These are phyloP conservation scores for Tiliqua scincoides DNA, from an alignment of 2,113 vertebrate genomes.

Conservation along the genomic window DNA sequence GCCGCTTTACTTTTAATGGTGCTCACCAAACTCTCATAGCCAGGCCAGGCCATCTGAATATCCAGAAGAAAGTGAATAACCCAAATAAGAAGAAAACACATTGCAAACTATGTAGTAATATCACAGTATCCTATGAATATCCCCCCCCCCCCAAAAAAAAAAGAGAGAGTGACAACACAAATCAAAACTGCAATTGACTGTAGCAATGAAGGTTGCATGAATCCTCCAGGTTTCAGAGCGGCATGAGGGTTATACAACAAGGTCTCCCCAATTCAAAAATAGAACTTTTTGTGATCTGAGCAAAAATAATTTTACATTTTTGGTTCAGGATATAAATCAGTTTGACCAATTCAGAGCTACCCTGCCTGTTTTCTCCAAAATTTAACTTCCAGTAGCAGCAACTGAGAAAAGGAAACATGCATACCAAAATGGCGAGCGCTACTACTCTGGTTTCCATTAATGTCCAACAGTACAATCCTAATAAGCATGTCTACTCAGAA, in stretches of 20 bases:
- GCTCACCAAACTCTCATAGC: background rate
- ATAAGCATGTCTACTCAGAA: too few species aligned
- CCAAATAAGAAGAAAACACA: background rate
- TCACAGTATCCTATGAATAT: background rate
- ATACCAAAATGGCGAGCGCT: too few species aligned
- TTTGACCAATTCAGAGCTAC: background rate
- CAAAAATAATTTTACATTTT: background rate
- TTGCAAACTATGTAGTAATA: background rate
- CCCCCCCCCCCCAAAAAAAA: background rate
- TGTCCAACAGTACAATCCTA: too few species aligned
- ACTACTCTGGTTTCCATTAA: too few species aligned
- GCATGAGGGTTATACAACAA: background rate
- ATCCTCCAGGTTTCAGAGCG: background rate
- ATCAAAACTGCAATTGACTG: background rate
- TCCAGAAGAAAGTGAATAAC: background rate
- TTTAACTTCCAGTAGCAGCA: fast-evolving
- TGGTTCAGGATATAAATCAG: background rate
- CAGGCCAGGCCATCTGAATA: too few species aligned
- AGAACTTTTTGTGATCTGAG: background rate
- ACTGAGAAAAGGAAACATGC: background rate
- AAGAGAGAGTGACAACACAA: background rate
- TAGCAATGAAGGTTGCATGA: background rate
- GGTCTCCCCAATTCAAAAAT: background rate
- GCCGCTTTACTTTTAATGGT: background rate
- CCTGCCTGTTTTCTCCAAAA: background rate